Evolutionary conservation across 1,140 invertebrate genomes (phyloP), one percentile per base, ranked within the genome.

Genomic region (Triops cancriformis): DNA sequence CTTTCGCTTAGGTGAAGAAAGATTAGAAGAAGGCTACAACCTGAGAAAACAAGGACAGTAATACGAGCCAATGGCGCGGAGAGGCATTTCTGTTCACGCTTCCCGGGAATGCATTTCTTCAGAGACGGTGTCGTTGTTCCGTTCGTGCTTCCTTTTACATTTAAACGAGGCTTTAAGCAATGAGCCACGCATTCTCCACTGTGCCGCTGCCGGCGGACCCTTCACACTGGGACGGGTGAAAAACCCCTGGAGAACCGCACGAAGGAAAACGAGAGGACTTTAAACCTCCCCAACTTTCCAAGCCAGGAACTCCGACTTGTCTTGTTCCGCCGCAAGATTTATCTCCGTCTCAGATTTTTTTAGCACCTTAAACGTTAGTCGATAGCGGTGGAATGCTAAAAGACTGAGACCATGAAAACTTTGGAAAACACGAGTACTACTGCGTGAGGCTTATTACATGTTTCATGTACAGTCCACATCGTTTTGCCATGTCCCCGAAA

Each of bases 81-180:
- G 14, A 6, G 3, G 14, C 18, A 64, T 64, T 64, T 64, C 31
- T 18, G 51, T 64, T 64, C 51, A 64, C 51, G 51, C 51, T 64
- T 64, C 51, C 23, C 18, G 51, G 23, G n/a, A 64, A 64, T 23
- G 23, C 51, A 64, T 64, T 64, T 37, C 31, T 64, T 64, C 51
- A 64, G 51, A 64, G 51, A 64, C 31, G 18, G 18, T 14, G 18
- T 64, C 18, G 23, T 64, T 64, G 51, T 64, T 64, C 51, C 14
- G 51, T 64, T 64, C 51, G 51, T 64, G 51, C 51, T 23, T 64
- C 51, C 51, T 64, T 64, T 64, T 64, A 64, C 51, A 64, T 64
- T 64, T 64, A 64, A 64, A 64, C 51, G 51, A 64, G 51, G 51
- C 51, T 64, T 64, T 64, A 64, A 64, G 51, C 51, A 64, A 64